phyloP scores from a whole-genome alignment of 2,888 invertebrate species.

The Erannis defoliaria region DNA sequence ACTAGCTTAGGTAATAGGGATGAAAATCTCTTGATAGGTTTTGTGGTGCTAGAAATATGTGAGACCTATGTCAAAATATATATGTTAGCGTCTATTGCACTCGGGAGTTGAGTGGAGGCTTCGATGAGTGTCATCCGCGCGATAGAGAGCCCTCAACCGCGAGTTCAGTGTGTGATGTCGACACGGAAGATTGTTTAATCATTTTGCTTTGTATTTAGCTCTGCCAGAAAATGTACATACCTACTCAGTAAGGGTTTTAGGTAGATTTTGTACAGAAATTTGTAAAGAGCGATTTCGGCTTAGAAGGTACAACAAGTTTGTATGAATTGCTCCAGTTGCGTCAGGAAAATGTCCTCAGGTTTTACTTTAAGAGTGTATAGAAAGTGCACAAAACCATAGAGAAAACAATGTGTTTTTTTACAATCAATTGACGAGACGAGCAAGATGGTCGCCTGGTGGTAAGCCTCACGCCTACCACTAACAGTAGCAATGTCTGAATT shows the following conservation, averaged over 20 bases:
- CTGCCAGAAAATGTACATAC: neutral
- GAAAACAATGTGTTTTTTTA: too few species aligned
- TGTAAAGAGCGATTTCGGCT: too few species aligned
- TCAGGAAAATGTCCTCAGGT: too few species aligned
- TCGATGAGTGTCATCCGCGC: conserved; percentile 59
- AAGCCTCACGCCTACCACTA: too few species aligned
- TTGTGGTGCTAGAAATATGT: conserved; percentile 32
- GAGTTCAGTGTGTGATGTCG: conserved; percentile 40
- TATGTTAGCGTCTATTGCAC: conserved; percentile 49
- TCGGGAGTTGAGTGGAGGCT: conserved; percentile 54
- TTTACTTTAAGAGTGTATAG: too few species aligned
- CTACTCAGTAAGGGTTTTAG: neutral
- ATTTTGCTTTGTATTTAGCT: conserved; percentile 25
- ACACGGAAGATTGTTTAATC: conserved; percentile 36
- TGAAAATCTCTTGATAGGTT: conserved; percentile 26
- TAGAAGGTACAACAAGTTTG: too few species aligned
- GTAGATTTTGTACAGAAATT: too few species aligned
- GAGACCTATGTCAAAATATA: conserved; percentile 44
- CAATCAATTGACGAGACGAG: too few species aligned
- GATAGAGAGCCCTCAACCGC: conserved; percentile 52
- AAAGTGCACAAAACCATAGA: too few species aligned
- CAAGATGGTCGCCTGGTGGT: too few species aligned
- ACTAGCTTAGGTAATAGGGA: conserved; percentile 2
- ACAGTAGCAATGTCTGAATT: too few species aligned
- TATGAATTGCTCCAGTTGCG: too few species aligned